Evolutionary conservation across 2,888 invertebrate species (phyloP), one percentile per base, ranked within the genome.

Genomic region (Thecocarcelia acutangulata): DNA sequence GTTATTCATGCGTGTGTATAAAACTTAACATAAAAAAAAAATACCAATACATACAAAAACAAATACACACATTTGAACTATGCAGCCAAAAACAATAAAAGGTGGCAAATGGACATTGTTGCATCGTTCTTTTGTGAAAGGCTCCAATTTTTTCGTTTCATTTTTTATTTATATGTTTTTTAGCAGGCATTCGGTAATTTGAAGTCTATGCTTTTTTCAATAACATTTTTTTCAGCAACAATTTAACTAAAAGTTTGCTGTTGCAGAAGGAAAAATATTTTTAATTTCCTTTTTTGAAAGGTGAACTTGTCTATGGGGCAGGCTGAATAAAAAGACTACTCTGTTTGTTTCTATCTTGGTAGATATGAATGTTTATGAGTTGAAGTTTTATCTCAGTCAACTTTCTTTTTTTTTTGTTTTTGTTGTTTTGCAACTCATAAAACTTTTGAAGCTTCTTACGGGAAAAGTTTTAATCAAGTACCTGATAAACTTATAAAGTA

Each of bases 381-480:
- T 54, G 2, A 48, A 37, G 8, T 58, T 74, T 63, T 74, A 52
- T 73, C 13, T 66, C 21, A 59, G 33, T 70, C 48, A 21, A 56
- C 54, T 5, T 40, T 37, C 9, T 13, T 17, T 40, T 54, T 63
- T 56, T 48, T 24, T 37, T 48, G 3, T 50, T 75, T 28, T 63
- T 68, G 13, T 28, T 56, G 3, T 64, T 64, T 19, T 76, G 37
- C 24, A 54, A 24, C 28, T 48, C 17, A 33, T 48, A 15, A 72
- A 78, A 78, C 72, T 73, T 66, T 66, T 17, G 15, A 13, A 69
- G 68, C 56, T 56, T 70, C 70, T 70, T 64, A 77, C 12, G 28
- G 63, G 11, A 46, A 76, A 76, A 81, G 72, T 81, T 81, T 76
- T 81, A 76, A 81, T 81, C 76, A 81, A 76, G 68, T 77, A 81